A percentile compares a stretch with the other conserved stretches of the same genome.
phyloP scores from a whole-genome alignment of 2,113 vertebrate species.

The Promerops cafer region DNA sequence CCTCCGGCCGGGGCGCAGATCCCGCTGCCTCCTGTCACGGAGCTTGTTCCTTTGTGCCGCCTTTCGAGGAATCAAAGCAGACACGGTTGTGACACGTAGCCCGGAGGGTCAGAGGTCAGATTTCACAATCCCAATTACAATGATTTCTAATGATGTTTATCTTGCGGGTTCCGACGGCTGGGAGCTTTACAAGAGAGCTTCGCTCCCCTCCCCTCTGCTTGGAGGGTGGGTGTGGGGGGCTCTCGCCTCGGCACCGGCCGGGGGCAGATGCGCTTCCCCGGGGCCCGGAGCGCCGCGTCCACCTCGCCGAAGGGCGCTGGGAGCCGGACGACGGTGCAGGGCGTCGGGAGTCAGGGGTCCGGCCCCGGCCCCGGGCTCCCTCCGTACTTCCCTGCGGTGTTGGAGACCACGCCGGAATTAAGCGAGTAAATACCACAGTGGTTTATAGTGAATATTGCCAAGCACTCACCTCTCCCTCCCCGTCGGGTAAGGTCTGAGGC shows the following conservation, averaged over 20 bases:
- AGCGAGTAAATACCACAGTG: background rate
- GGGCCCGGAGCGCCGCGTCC: background rate
- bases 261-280: background rate
- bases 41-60: constrained; percentile 67
- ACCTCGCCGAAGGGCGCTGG: background rate
- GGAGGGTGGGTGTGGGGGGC: background rate
- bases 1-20: constrained; percentile 8
- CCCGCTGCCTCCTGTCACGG: constrained; percentile 57
- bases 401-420: background rate
- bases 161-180: constrained; percentile 32
- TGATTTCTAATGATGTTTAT: constrained; percentile 65
- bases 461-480: background rate
- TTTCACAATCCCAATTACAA: constrained; percentile 66
- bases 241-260: background rate
- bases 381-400: background rate
- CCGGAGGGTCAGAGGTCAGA: constrained; percentile 69
- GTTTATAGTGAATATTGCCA: background rate
- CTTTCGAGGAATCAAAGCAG: constrained; percentile 70
- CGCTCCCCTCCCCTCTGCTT: background rate
- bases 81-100: constrained; percentile 65
- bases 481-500: background rate
- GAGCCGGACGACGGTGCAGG: background rate
- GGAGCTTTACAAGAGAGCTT: constrained; percentile 20
- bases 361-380: background rate
- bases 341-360: background rate